Evolutionary conservation across 2,888 invertebrate species (phyloP).

Genomic region (Ectemnius lituratus): DNA sequence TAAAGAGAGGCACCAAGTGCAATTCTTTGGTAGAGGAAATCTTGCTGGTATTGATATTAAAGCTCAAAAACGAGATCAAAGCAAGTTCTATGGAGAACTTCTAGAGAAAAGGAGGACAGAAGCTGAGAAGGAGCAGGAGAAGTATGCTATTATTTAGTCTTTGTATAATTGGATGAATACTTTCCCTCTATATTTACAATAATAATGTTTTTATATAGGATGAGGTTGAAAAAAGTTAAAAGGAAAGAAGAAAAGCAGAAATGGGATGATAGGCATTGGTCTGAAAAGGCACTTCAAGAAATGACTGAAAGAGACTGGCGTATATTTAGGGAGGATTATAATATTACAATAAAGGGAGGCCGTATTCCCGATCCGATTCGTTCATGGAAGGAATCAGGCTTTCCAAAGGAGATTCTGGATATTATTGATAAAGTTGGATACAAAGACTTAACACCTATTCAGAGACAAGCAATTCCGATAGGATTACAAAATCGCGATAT

Average conservation of each 20-base stretch:
- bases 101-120: slow-evolving; percentile 97
- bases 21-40: slow-evolving; percentile 98
- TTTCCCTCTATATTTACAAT: neutral
- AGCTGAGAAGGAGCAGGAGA: slow-evolving; percentile 97
- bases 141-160: slow-evolving; percentile 73
- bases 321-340: slow-evolving; percentile 99
- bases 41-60: slow-evolving; percentile 99
- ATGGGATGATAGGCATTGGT: slow-evolving; percentile 99
- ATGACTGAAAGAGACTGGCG: slow-evolving; percentile 99
- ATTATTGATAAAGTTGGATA: slow-evolving; percentile 97
- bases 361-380: slow-evolving; percentile 97
- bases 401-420: slow-evolving; percentile 93
- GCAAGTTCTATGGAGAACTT: slow-evolving; percentile 97
- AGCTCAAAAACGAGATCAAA: slow-evolving; percentile 95
- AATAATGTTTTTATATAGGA: slow-evolving; percentile 64
- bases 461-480: slow-evolving; percentile 99
- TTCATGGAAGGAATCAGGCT: slow-evolving; percentile 95
- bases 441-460: slow-evolving; percentile 99
- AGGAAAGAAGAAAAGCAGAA: slow-evolving; percentile 98
- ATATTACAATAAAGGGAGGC: slow-evolving; percentile 98
- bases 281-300: slow-evolving; percentile 93
- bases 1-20: slow-evolving; percentile 97
- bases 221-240: slow-evolving; percentile 93
- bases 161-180: neutral
- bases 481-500: slow-evolving; percentile 96